Conservation (phyloP, 1,140 invertebrate genomes). For the Caenorhabditis remanei region DNA sequence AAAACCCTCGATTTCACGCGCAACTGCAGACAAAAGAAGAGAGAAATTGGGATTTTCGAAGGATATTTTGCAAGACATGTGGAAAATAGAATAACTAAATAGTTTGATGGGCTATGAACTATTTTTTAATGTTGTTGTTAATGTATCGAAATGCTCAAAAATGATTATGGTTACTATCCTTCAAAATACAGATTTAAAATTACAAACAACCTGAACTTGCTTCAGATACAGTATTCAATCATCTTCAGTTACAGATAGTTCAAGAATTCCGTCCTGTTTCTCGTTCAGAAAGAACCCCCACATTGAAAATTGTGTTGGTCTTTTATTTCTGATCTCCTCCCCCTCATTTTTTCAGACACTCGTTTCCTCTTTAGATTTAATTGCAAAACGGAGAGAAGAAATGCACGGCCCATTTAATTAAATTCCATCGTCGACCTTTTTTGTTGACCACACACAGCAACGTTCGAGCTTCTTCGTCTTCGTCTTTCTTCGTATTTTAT, state of each 20-base stretch:
- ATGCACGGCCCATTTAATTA: conserved; percentile 43
- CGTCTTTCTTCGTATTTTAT: conserved; percentile 5
- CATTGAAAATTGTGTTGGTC: background rate
- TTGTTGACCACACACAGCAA: conserved; percentile 39
- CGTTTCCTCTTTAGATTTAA: conserved; percentile 1
- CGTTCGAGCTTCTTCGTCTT: conserved; percentile 11
- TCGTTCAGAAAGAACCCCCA: too few relatives aligned
- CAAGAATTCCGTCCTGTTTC: too few relatives aligned
- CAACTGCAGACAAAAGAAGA: conserved; percentile 18
- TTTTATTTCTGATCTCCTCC: background rate
- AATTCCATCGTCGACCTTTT: conserved; percentile 34
- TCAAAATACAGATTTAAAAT: too few relatives aligned
- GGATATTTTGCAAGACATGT: background rate
- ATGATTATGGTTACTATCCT: too few relatives aligned
- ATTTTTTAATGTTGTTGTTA: too few relatives aligned
- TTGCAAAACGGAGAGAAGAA: background rate
- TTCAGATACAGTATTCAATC: too few relatives aligned
- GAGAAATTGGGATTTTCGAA: background rate
- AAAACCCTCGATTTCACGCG: background rate
- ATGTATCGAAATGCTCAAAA: too few relatives aligned
- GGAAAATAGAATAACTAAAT: background rate
- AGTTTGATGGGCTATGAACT: too few relatives aligned
- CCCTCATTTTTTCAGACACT: background rate
- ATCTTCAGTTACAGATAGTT: too few relatives aligned
- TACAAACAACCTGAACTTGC: too few relatives aligned